Base-by-base conservation (phyloP, 2,888 invertebrate genomes). In the Agrochola lychnidis region DNA sequence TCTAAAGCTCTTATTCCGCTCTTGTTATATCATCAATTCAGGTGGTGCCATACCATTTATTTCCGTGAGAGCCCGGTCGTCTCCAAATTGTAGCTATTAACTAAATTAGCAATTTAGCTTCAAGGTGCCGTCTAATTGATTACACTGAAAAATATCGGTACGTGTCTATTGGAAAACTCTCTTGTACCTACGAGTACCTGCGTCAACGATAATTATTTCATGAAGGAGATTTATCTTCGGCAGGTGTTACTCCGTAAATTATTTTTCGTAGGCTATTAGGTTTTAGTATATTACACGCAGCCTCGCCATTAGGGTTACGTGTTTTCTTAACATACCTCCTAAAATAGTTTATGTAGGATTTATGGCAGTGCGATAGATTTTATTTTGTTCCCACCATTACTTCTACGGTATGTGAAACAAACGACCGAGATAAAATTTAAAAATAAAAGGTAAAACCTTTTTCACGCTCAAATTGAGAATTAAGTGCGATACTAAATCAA, bases 91-190 rank as follows among this genome's bases (percentile, higher is more conserved):
- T 73, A 76, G 80, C 87, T 80, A 87, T 90, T 90, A 89, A 86
- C 84, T 88, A 87, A 91, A 92, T 91, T 89, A 89, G 85, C 88
- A 90, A 90, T 90, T 90, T 85, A 82, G 82, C 80, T 79, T 72
- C 74, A 73, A 79, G 77, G 76, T 81, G 70, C 68, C 68, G 68
- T 78, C 62, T 78, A 83, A 86, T 86, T 85, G 85, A 72, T 79
- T 84, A 74, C 68, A 53, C 61, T 75, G 73, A 82, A 79, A 82
- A 87, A 87, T 79, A 77, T 75, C 59, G 51, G 42, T 75, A 69
- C 74, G 73, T 79, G 59, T 56, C 73, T 74, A 85, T 82, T 62
- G 73, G 79, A 76, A 87, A 78, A 59, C 73, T 74, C 25, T 67
- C 30, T 69, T 51, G 12, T 45, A 62, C 6, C 70, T 19, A 22